Percentiles rank a stretch among this genome's conserved stretches.
Conservation (phyloP, 2,113 vertebrate genomes). For the Grus americana region DNA sequence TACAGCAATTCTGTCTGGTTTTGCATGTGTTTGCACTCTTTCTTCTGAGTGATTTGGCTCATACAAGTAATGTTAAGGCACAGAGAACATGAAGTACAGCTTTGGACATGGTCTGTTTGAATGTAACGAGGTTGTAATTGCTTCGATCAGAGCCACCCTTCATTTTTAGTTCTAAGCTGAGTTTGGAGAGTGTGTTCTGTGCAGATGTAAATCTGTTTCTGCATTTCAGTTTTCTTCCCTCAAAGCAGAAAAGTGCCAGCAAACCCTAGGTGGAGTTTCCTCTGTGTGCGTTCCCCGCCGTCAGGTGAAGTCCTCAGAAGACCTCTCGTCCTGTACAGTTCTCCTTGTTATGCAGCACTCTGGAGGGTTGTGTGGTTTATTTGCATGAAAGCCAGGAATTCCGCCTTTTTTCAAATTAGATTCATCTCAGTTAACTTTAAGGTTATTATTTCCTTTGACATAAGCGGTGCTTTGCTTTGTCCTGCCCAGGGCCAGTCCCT, state of each 20-base stretch:
- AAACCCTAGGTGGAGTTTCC: background rate
- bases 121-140: too few relatives aligned
- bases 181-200: background rate
- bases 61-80: background rate
- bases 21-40: background rate
- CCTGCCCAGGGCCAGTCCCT: background rate
- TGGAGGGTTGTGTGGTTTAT: background rate
- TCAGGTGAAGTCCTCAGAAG: background rate
- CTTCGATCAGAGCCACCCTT: background rate
- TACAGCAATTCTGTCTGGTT: background rate
- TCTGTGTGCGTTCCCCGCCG: accelerated
- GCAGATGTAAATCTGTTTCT: background rate
- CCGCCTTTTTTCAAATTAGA: background rate
- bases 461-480: background rate
- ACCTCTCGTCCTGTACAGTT: background rate
- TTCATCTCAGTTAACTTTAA: background rate
- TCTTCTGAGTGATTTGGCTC: background rate
- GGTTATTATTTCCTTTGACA: background rate
- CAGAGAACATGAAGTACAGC: background rate
- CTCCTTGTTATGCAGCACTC: background rate
- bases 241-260: background rate
- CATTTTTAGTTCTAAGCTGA: background rate
- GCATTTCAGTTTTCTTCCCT: background rate
- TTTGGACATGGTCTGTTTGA: background rate
- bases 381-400: background rate